Evolutionary conservation across 2,113 vertebrate genomes (phyloP), one percentile per base, ranked within the genome.

Genomic region (Todiramphus saurophagus): DNA sequence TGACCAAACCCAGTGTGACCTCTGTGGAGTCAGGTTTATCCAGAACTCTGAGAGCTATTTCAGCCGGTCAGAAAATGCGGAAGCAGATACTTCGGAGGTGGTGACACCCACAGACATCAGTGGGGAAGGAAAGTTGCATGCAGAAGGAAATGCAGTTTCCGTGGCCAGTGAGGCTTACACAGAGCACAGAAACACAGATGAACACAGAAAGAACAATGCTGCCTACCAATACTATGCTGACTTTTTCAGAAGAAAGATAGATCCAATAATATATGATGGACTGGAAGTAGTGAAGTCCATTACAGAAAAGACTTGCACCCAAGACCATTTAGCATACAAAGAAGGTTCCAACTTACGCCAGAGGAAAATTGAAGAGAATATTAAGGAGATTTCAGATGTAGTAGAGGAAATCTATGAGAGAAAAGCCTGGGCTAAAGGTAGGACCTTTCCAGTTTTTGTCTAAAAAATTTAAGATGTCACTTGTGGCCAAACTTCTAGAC

Each of bases 1-100:
- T 33, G 98, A 98, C 89, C 89, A 95, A 87, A 98, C 98, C 5
- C 98, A 98, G 92, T 98, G 98, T 16, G 98, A 98, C 69, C 97
- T 98, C 33, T 98, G 98, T 60, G 98, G 98, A 7, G 96, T 98
- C 33, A 98, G 97, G 75, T 98, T 98, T 90, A 90, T 73, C 17
- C 93, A 94, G 10, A 81, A 82, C 60, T 87, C 96, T 2, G 93
- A 97, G 78, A 96, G 55, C 92, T 98, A 97, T 39, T 96, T 97
- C 37, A 43, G 60, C 82, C 80, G 15, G 3, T 39, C 89, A 12
- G 96, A 97, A 41, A 89, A 59, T 25, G 19, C 86, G 68, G 98
- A 98, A 39, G 89, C 91, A 17, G 95, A 89, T 6, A 0, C 59
- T 28, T 60, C 90, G 2, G 97, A 97, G 74, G 60, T 43, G 11